A percentile compares a stretch with the other conserved stretches of the same genome.
These are phyloP conservation scores for Ophion ventricosus DNA, from an alignment of 2,888 invertebrate genomes.

Conservation along the genomic window DNA sequence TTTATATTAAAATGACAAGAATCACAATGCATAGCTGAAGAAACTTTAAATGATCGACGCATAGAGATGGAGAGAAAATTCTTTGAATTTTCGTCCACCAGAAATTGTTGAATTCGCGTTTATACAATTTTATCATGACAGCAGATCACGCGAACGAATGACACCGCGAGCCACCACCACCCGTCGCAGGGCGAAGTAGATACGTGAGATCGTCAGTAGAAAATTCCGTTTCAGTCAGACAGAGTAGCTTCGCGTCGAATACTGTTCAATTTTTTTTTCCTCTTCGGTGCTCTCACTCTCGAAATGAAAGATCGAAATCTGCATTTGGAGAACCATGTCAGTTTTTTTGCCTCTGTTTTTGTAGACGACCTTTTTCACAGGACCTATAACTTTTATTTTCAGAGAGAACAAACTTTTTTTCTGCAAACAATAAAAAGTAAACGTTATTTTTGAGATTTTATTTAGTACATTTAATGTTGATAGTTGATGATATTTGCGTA, in stretches of 20 bases:
- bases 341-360: not conserved
- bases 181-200: not conserved
- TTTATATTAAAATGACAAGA: not conserved
- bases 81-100: not conserved
- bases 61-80: not conserved
- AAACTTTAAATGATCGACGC: not conserved
- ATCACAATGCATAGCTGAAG: not conserved
- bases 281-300: not conserved
- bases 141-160: not conserved
- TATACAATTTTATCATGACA: not conserved
- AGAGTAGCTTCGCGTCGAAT: not conserved
- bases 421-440: not conserved
- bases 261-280: not conserved
- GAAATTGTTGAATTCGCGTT: not conserved
- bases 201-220: slow-evolving; percentile 24
- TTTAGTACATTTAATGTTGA: not conserved
- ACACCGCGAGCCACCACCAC: not conserved
- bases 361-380: not conserved
- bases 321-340: not conserved
- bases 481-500: no score
- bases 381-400: not conserved
- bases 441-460: not conserved
- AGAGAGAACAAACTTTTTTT: not conserved
- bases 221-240: slow-evolving; percentile 24
- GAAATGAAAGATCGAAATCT: not conserved